A percentile compares a stretch with the other conserved stretches of the same genome.
phyloP scores from a whole-genome alignment of 2,113 vertebrate species.

The Phaethornis superciliosus region DNA sequence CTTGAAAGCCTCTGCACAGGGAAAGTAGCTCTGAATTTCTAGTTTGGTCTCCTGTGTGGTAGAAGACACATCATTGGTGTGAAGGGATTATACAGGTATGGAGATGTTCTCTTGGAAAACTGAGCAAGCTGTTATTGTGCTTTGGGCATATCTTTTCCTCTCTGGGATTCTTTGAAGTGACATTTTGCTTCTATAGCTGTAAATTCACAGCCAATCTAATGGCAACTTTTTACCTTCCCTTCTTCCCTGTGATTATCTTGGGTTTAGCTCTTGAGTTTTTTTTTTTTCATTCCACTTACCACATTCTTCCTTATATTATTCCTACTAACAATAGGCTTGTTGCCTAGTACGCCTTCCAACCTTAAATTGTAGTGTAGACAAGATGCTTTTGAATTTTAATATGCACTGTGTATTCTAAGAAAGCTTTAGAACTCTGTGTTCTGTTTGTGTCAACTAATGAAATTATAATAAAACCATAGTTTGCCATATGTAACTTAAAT shows the following conservation, averaged over 20 bases:
- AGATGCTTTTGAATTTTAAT: conserved; percentile 3
- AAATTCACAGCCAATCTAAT: background rate
- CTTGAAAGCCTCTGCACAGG: background rate
- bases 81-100: background rate
- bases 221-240: background rate
- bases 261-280: background rate
- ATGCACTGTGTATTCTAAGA: background rate
- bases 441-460: background rate
- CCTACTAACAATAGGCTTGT: background rate
- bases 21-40: background rate
- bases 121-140: background rate
- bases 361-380: background rate
- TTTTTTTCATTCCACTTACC: background rate
- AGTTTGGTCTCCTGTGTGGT: background rate
- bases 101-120: background rate
- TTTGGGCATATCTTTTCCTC: background rate
- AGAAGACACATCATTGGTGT: background rate
- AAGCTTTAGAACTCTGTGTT: background rate
- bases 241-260: background rate
- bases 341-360: background rate
- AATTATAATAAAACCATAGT: background rate
- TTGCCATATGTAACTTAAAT: background rate
- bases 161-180: background rate
- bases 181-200: background rate
- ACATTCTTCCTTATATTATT: background rate